Base-by-base conservation (phyloP, 2,113 vertebrate species). In the Charadrius vociferus region DNA sequence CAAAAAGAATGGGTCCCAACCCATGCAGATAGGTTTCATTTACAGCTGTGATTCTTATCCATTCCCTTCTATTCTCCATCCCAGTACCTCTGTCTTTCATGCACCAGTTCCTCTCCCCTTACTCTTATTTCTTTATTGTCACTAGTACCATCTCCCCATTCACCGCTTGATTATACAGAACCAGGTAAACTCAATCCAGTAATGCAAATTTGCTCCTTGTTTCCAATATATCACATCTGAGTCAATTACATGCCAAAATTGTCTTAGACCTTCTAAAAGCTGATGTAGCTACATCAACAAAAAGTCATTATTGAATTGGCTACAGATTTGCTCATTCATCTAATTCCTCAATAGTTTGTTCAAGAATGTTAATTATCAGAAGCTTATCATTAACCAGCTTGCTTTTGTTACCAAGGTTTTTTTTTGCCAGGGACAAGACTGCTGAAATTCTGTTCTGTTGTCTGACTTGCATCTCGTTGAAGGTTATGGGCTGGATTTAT, bases 361-460 rank as follows among this genome's bases (percentile, higher is more conserved):
- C 72, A 89, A 88, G 41, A 94, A 73, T 71, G 50, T 80, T 86
- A 95, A 85, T 87, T 94, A 84, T 86, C 84, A 86, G 68, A 47
- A 82, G 45, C 65, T 91, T 77, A 74, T 87, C 43, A 73, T 87
- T 94, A 94, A 86, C 14, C 6, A 67, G 32, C 52, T 86, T 75
- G 61, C 26, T 81, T 93, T 81, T 87, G 67, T 78, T 80, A 91
- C 41, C 39, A 39, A n/a, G 74, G 22, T 56, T 67, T 55, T 56
- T 67, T 55, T 37, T 93, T 75, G 67, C 86, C 79, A 86, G 72
- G 61, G 37, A 85, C 65, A 71, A 50, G 73, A 12, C 41, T 68
- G 68, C 24, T 58, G 77, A 85, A 20, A 67, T 17, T 80, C 30
- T 82, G 10, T 23, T 59, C 23, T 78, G 55, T 65, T 65, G 12